Evolutionary conservation across 2,113 vertebrate genomes (phyloP).

Genomic region (Otolemur garnettii): DNA sequence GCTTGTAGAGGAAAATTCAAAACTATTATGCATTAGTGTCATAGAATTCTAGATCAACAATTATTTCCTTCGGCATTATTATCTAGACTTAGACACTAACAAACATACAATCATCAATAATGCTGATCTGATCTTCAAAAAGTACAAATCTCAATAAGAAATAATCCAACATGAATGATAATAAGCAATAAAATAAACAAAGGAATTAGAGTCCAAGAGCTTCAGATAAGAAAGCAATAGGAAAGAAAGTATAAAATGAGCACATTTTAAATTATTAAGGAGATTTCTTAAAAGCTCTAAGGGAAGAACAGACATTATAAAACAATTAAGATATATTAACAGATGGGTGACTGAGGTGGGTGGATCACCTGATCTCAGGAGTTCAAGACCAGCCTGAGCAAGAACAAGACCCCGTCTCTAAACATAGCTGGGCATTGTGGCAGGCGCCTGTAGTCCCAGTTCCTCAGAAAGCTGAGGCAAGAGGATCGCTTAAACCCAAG

Average conservation of each 20-base stretch:
- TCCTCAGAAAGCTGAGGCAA: too few species aligned
- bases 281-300: neutral
- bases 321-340: neutral
- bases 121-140: neutral
- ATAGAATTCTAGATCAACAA: neutral
- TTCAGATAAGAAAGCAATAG: neutral
- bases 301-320: neutral
- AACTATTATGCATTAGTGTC: neutral
- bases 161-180: neutral
- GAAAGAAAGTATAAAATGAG: constrained; percentile 40
- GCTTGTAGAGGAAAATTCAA: neutral
- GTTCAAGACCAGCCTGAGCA: too few species aligned
- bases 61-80: constrained; percentile 21
- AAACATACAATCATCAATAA: neutral
- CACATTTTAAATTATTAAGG: neutral
- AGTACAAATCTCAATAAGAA: neutral
- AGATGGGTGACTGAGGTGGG: too few species aligned
- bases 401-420: too few species aligned
- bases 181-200: neutral
- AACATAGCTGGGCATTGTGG: too few species aligned
- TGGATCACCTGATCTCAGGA: too few species aligned
- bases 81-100: neutral
- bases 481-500: too few species aligned
- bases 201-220: neutral
- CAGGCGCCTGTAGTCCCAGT: too few species aligned